These are phyloP conservation scores for Synergus japonicus DNA, from an alignment of 2,888 invertebrate species.

Conservation along the genomic window DNA sequence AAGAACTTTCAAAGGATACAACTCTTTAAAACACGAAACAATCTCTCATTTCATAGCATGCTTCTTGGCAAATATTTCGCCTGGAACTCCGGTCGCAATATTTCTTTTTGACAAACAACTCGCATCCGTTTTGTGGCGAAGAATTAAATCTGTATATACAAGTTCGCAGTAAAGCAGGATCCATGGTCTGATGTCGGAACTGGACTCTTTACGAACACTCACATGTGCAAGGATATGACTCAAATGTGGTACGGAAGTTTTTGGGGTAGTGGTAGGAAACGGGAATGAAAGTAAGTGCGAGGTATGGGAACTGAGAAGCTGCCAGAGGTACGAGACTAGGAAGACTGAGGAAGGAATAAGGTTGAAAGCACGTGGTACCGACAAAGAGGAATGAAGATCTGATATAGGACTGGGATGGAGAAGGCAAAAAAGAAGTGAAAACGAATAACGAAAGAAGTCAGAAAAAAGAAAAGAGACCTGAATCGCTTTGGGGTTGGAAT, in stretches of 20 bases:
- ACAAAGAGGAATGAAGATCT: constrained; percentile 9
- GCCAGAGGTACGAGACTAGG: background rate
- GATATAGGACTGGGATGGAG: background rate
- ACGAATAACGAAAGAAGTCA: background rate
- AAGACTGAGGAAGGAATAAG: constrained; percentile 3
- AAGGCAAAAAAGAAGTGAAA: background rate
- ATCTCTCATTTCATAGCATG: constrained; percentile 8
- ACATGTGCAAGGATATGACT: constrained; percentile 43
- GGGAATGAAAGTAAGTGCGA: constrained; percentile 37
- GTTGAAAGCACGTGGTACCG: background rate
- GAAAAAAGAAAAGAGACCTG: background rate
- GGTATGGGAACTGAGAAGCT: constrained; percentile 33
- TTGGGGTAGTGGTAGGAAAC: constrained; percentile 38
- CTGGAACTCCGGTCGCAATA: constrained; percentile 24
- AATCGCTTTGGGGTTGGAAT: background rate
- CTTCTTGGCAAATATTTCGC: constrained; percentile 30
- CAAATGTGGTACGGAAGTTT: constrained; percentile 15
- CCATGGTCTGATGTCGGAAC: constrained; percentile 39
- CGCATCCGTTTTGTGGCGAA: background rate
- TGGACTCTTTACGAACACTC: constrained; percentile 43
- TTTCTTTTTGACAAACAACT: constrained; percentile 31
- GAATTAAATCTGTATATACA: constrained; percentile 21
- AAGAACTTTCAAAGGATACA: background rate
- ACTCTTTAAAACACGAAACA: constrained; percentile 17
- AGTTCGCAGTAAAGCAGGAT: constrained; percentile 20